Conservation (phyloP, 2,888 invertebrate genomes). For the Andrena dorsata region DNA sequence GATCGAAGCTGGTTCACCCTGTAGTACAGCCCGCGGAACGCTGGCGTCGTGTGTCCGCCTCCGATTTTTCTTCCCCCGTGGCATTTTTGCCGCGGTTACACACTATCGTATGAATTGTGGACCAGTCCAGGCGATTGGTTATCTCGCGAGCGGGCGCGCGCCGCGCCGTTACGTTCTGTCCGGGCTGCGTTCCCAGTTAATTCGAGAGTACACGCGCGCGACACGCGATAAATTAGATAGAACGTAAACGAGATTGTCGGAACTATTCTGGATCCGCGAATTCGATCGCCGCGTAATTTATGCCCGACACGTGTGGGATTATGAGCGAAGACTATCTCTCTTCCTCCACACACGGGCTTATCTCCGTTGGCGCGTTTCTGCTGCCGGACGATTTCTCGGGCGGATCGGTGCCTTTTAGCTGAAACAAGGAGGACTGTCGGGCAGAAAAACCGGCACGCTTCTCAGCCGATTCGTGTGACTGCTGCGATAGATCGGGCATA, state of each 20-base stretch:
- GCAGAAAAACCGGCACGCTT: not conserved
- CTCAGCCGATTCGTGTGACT: not conserved
- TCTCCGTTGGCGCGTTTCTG: not conserved
- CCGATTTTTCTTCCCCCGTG: constrained; percentile 39
- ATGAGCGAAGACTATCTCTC: constrained; percentile 23
- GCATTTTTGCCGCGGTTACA: constrained; percentile 38
- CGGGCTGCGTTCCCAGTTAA: constrained; percentile 53
- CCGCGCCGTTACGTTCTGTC: constrained; percentile 27
- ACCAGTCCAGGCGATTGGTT: constrained; percentile 57
- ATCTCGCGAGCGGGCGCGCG: constrained; percentile 33
- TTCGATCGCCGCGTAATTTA: constrained; percentile 52
- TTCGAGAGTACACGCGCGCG: constrained; percentile 59
- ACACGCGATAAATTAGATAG: constrained; percentile 62
- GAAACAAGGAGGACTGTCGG: not conserved
- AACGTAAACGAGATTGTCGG: constrained; percentile 63
- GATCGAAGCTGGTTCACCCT: constrained; percentile 36
- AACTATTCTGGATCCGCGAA: constrained; percentile 59
- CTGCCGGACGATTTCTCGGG: not conserved
- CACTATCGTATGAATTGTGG: constrained; percentile 65
- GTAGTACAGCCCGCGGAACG: constrained; percentile 27
- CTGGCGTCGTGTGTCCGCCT: constrained; percentile 46
- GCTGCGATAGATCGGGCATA: not conserved
- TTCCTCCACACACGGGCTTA: not conserved
- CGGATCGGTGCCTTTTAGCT: no score
- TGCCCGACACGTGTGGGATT: constrained; percentile 57